Evolutionary conservation across 2,113 vertebrate species (phyloP).

Genomic region (Ia io): DNA sequence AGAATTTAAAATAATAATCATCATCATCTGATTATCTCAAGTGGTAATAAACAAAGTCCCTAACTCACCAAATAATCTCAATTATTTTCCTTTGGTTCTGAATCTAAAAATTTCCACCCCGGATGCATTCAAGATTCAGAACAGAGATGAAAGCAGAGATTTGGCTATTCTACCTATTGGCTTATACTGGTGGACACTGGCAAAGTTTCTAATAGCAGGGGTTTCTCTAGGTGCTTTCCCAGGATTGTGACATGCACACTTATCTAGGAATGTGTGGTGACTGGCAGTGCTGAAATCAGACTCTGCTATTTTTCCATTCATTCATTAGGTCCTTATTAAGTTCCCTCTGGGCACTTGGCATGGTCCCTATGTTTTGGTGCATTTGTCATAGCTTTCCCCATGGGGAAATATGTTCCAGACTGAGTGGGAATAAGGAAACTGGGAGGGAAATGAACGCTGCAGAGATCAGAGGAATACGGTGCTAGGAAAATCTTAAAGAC

Average conservation of each 20-base stretch:
- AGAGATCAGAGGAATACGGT: conserved; percentile 28
- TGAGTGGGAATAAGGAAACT: not conserved
- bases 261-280: not conserved
- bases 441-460: conserved; percentile 9
- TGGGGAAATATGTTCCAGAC: not conserved
- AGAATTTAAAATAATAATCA: too few species aligned
- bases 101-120: not conserved
- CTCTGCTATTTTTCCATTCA: not conserved
- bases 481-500: conserved; percentile 45
- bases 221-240: not conserved
- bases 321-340: not conserved
- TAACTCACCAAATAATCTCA: not conserved
- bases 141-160: not conserved
- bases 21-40: not conserved
- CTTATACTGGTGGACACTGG: fast-evolving
- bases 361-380: not conserved
- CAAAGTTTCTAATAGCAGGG: not conserved
- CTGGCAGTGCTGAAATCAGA: not conserved
- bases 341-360: not conserved
- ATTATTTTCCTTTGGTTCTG: not conserved
- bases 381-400: not conserved
- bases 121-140: not conserved
- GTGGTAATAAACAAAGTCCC: not conserved
- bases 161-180: not conserved
- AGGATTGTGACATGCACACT: not conserved